Evolutionary conservation across 2,113 vertebrate species (phyloP), one percentile per base, ranked within the genome.

Genomic region (Istiophorus platypterus): DNA sequence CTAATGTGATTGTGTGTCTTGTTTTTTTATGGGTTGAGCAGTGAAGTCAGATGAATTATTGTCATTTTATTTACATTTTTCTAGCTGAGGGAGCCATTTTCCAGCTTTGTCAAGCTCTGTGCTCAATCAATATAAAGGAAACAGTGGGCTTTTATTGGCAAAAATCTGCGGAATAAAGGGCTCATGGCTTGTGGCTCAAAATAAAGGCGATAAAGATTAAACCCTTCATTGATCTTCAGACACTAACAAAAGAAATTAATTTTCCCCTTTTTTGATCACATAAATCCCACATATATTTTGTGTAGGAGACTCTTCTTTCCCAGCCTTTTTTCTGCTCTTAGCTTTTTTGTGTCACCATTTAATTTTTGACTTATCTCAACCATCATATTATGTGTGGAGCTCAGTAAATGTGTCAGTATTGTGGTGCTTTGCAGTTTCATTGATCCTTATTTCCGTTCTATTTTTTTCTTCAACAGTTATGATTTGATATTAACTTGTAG

Each of bases 61-160:
- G 64, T 78, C 15, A 42, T 83, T 80, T 58, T 5, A 72, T 71
- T 12, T 56, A 37, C 12, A 52, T 72, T 58, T 57, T 61, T 69
- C 26, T 52, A 27, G 27, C 58, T 7, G 58, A 70, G 63, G 57
- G 37, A 85, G 45, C 58, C 54, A 29, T 62, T 82, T 47, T n/a
- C 29, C 17, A 41, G 66, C 24, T 49, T 31, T 59, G 61, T 59
- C 61, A 57, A n/a, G 4, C 17, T 49, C 31, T n/a, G 24, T 5
- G 15, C 22, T 39, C 10, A 58, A 85, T 71, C 49, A 63, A 66
- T 63, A 72, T 6, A 72, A 69, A 76, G 61, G 57, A 58, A 81
- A 74, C 24, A 67, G 7, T 39, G 49, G 5, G 14, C 12, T 47
- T 52, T 61, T 62, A 41, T 70, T 7, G 11, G 52, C 9, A 72